These are phyloP conservation scores for Etheostoma nigrum DNA, from an alignment of 2,797 vertebrate genomes.

Conservation along the genomic window DNA sequence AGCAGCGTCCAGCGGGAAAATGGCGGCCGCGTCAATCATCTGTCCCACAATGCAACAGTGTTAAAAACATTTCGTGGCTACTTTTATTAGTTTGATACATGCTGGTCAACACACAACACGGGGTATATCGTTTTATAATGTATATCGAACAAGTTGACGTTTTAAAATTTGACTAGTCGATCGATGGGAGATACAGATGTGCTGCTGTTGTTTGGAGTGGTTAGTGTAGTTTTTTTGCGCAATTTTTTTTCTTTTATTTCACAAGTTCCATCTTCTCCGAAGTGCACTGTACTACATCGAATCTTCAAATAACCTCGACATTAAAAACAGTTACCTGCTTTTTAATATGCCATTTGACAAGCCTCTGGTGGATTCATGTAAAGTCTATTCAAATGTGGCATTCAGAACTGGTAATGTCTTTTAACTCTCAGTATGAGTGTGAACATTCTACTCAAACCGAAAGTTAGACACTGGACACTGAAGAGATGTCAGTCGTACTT, in stretches of 20 bases:
- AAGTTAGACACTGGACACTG: not conserved
- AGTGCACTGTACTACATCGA: conserved; percentile 10
- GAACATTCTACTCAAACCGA: not conserved
- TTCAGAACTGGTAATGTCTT: conserved; percentile 27
- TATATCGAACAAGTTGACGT: no score
- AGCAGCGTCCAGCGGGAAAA: conserved; percentile 84
- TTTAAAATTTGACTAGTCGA: no score
- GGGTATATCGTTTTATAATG: no score
- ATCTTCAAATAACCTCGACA: conserved; percentile 49
- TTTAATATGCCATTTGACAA: conserved; percentile 29
- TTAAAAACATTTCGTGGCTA: conserved; percentile 39
- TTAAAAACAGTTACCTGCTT: conserved; percentile 38
- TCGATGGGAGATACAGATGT: no score
- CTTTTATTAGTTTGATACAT: not conserved
- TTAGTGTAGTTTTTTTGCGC: no score
- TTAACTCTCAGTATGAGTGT: no score
- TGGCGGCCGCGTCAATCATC: conserved; percentile 84
- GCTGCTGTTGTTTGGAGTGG: no score
- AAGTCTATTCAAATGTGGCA: conserved; percentile 52
- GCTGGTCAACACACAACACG: accelerated
- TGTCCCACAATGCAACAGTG: conserved; percentile 79
- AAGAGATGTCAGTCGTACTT: not conserved
- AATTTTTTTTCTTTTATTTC: conserved; percentile 31
- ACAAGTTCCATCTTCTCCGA: conserved; percentile 17
- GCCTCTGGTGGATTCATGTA: conserved; percentile 44